phyloP scores from a whole-genome alignment of 2,113 vertebrate species.

The Myrmecobius fasciatus region DNA sequence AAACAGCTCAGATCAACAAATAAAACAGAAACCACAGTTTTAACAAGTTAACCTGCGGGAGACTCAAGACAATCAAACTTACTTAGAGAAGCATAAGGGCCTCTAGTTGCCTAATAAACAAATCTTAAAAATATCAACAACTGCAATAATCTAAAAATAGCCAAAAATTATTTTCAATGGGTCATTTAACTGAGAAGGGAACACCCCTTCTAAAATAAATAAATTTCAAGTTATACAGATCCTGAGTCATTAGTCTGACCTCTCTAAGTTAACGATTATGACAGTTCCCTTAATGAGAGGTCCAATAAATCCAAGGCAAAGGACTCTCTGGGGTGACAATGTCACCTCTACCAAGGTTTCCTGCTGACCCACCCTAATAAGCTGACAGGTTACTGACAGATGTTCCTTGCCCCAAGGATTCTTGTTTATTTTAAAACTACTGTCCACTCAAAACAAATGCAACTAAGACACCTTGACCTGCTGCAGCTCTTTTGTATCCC shows the following conservation, averaged over 20 bases:
- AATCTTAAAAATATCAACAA: constrained; percentile 57
- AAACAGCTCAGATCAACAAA: constrained; percentile 26
- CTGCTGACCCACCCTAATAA: constrained; percentile 50
- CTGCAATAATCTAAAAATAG: constrained; percentile 38
- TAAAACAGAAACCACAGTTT: constrained; percentile 53
- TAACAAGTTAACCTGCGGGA: constrained; percentile 46
- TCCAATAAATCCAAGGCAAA: constrained; percentile 43
- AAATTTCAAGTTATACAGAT: constrained; percentile 50
- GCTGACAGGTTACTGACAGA: constrained; percentile 61
- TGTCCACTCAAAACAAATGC: constrained; percentile 37
- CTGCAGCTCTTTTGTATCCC: neutral
- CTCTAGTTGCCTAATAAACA: constrained; percentile 36
- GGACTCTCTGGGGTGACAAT: neutral
- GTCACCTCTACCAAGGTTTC: constrained; percentile 44
- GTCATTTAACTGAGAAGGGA: constrained; percentile 28
- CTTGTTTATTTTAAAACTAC: constrained; percentile 53
- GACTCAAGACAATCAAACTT: constrained; percentile 34
- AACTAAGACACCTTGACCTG: constrained; percentile 20
- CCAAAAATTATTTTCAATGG: constrained; percentile 30
- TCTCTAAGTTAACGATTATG: constrained; percentile 53
- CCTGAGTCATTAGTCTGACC: constrained; percentile 57
- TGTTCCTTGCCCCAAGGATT: constrained; percentile 41
- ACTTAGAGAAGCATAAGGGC: constrained; percentile 18
- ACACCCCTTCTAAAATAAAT: constrained; percentile 48
- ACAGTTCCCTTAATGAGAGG: constrained; percentile 57